Evolutionary conservation across 1,140 invertebrate genomes (phyloP).

Genomic region (Apis laboriosa): DNA sequence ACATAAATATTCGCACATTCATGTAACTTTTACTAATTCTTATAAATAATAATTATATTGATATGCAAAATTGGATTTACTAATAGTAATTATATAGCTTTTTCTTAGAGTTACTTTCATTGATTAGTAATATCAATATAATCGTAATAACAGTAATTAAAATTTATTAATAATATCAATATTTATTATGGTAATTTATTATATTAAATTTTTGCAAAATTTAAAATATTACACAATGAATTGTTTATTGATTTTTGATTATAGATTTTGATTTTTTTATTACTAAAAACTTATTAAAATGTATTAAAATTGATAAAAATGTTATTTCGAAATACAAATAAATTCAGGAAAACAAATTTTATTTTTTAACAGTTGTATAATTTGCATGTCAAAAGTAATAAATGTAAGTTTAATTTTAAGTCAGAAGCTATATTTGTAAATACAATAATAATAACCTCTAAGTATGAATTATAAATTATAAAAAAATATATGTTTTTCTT

Average conservation of each 20-base stretch:
- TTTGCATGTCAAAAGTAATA: not conserved
- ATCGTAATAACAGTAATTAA: not conserved
- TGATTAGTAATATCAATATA: not conserved
- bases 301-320: not conserved
- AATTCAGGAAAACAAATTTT: not conserved
- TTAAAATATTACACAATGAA: not conserved
- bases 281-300: not conserved
- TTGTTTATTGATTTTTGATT: not conserved
- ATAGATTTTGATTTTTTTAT: not conserved
- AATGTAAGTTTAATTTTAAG: not conserved
- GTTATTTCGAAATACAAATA: conserved; percentile 7
- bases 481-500: not conserved
- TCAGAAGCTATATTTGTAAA: not conserved
- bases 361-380: not conserved
- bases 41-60: conserved; percentile 7
- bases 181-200: conserved; percentile 7
- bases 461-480: not conserved
- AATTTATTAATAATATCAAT: not conserved
- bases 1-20: conserved; percentile 12
- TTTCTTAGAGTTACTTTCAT: not conserved
- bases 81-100: not conserved
- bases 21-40: conserved; percentile 17
- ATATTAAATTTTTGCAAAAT: conserved; percentile 29
- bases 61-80: not conserved
- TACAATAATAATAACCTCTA: not conserved